Conservation (phyloP, 1,140 invertebrate genomes). For the Alviniconcha marisindica region DNA sequence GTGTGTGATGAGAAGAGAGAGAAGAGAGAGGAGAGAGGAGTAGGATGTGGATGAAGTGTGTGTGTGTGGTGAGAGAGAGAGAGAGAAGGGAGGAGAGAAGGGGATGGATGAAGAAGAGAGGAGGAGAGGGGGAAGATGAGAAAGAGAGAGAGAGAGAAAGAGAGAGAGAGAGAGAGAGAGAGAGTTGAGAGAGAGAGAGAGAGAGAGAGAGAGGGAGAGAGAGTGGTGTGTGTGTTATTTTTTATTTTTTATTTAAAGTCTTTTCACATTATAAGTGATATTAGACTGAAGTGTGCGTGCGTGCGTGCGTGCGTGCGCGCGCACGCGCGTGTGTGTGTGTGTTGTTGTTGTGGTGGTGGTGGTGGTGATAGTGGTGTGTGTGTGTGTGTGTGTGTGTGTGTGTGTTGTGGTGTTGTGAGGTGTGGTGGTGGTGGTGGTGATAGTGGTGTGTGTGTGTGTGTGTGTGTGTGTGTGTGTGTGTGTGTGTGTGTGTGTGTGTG, state of each 20-base stretch:
- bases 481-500: background rate
- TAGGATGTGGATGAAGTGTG: too few relatives aligned
- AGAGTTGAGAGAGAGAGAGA: background rate
- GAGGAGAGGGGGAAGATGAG: background rate
- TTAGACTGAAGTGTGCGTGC: background rate
- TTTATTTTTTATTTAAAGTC: too few relatives aligned
- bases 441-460: conserved; percentile 13
- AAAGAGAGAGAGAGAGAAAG: background rate
- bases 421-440: too few relatives aligned
- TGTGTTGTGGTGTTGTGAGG: too few relatives aligned
- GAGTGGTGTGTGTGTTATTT: conserved; percentile 10
- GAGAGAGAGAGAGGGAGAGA: background rate
- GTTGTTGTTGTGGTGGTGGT: too few relatives aligned
- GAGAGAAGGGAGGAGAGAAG: background rate
- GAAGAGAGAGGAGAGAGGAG: background rate
- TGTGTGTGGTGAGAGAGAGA: conserved; percentile 14
- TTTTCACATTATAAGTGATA: too few relatives aligned
- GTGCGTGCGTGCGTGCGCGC: background rate
- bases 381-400: conserved; percentile 14
- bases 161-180: background rate
- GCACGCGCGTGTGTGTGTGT: background rate
- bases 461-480: background rate
- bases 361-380: background rate
- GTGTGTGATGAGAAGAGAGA: background rate
- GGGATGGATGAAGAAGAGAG: background rate